Percentiles rank a stretch among this genome's conserved stretches.
phyloP scores from a whole-genome alignment of 2,888 invertebrate species.

The Callyntrura guangdongensis region DNA sequence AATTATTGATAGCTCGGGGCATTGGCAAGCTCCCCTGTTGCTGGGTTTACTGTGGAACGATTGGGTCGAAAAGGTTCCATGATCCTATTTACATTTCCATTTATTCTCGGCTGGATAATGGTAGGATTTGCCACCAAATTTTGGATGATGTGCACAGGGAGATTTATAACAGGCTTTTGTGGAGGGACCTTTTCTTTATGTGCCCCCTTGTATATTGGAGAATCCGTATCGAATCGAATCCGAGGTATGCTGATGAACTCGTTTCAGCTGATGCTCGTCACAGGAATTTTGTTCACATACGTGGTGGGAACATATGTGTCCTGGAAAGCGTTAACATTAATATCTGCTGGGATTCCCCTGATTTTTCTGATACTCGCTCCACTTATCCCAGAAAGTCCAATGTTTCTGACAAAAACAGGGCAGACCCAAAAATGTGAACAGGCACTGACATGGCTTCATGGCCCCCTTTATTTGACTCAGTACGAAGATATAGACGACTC shows the following conservation, averaged over 20 bases:
- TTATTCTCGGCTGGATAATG: conserved; percentile 86
- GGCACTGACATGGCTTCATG: conserved; percentile 91
- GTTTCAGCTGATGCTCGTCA: conserved; percentile 92
- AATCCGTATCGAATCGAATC: conserved; percentile 93
- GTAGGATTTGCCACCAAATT: conserved; percentile 84
- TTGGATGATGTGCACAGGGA: conserved; percentile 87
- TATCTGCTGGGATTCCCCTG: conserved; percentile 90
- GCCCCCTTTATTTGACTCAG: conserved; percentile 85
- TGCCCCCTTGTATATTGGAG: conserved; percentile 94
- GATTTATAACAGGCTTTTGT: conserved; percentile 88
- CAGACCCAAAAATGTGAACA: conserved; percentile 89
- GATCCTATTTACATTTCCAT: conserved; percentile 85
- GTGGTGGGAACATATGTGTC: conserved; percentile 89
- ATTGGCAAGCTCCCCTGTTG: conserved; percentile 78
- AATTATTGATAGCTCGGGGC: conserved; percentile 77
- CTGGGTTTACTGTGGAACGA: conserved; percentile 83
- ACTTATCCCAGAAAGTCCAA: conserved; percentile 92
- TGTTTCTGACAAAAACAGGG: conserved; percentile 89
- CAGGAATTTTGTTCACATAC: conserved; percentile 87
- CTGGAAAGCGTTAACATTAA: conserved; percentile 88
- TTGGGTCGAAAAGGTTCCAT: conserved; percentile 79
- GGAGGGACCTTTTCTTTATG: conserved; percentile 94
- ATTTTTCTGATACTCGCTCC: conserved; percentile 91
- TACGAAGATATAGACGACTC: background rate
- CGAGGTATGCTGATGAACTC: conserved; percentile 94